Conservation (phyloP, 2,888 invertebrate genomes). For the Glyphotaelius pellucidus region DNA sequence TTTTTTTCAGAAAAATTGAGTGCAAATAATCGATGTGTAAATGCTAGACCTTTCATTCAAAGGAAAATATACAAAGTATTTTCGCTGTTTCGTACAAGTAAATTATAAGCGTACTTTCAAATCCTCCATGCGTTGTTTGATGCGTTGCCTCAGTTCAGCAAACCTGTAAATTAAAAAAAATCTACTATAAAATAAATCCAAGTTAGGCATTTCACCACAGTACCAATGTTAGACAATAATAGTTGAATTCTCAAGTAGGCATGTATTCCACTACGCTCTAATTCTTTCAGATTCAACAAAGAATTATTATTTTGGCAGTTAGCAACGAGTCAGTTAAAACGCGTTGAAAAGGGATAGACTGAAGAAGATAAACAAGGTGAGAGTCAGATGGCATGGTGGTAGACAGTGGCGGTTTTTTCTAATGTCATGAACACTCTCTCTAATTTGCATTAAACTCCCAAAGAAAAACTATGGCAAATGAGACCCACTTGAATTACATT, state of each 20-base stretch:
- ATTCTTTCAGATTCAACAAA: too few species aligned
- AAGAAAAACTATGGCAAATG: too few species aligned
- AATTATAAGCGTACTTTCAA: slow-evolving; percentile 80
- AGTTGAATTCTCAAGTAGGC: neutral
- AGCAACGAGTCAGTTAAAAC: too few species aligned
- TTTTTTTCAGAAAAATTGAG: neutral
- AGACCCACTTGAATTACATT: too few species aligned
- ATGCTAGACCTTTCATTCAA: neutral
- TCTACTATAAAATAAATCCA: neutral
- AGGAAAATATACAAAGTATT: neutral
- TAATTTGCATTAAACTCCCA: too few species aligned
- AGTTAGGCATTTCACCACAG: neutral
- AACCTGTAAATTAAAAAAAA: slow-evolving; percentile 74
- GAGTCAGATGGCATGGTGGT: too few species aligned
- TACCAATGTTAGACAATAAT: neutral
- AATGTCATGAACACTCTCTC: too few species aligned
- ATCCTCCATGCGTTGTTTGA: slow-evolving; percentile 83
- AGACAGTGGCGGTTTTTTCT: too few species aligned
- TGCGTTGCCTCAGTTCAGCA: slow-evolving; percentile 80
- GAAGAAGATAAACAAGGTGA: too few species aligned
- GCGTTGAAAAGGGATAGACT: too few species aligned
- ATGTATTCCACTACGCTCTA: neutral
- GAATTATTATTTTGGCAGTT: too few species aligned
- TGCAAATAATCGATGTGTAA: neutral
- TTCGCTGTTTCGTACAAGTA: neutral